A percentile compares a stretch with the other conserved stretches of the same genome.
Evolutionary conservation across 37 sponge, comb jelly and placozoan genomes (phyloP).

Genomic region (Crambe crambe): DNA sequence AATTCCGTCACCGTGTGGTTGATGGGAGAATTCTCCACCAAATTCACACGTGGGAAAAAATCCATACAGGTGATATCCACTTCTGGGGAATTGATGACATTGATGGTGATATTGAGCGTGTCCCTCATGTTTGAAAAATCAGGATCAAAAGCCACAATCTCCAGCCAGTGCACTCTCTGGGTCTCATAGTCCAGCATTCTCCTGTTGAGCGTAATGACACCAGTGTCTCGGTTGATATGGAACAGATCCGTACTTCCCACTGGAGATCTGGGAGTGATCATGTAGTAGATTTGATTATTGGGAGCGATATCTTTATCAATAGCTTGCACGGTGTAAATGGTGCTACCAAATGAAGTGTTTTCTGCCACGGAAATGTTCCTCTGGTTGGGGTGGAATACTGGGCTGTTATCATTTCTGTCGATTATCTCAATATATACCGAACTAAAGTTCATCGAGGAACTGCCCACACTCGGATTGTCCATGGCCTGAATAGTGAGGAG

Average conservation of each 20-base stretch:
- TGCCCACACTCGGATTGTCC: neutral
- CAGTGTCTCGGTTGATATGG: conserved; percentile 16
- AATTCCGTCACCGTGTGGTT: conserved; percentile 16
- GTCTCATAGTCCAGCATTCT: conserved; percentile 49
- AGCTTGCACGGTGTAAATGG: conserved; percentile 17
- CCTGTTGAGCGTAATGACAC: conserved; percentile 26
- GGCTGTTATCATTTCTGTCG: conserved; percentile 57
- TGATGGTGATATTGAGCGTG: neutral
- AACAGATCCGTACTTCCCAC: neutral
- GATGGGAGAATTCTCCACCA: conserved; percentile 23
- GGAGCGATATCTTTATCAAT: conserved; percentile 19
- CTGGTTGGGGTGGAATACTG: conserved; percentile 14
- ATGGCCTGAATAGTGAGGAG: neutral
- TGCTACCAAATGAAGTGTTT: conserved; percentile 1
- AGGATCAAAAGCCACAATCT: conserved; percentile 37
- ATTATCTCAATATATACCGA: conserved; percentile 1
- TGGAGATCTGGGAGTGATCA: neutral
- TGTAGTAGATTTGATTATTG: conserved; percentile 34
- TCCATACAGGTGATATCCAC: conserved; percentile 20
- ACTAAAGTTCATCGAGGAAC: neutral
- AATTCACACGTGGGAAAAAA: neutral
- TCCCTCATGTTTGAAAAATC: neutral
- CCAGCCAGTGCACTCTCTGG: neutral
- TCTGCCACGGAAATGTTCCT: conserved; percentile 17
- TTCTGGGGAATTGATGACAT: neutral